These are phyloP conservation scores for Andrena chrysosceles DNA, from an alignment of 2,888 invertebrate species.

Conservation along the genomic window DNA sequence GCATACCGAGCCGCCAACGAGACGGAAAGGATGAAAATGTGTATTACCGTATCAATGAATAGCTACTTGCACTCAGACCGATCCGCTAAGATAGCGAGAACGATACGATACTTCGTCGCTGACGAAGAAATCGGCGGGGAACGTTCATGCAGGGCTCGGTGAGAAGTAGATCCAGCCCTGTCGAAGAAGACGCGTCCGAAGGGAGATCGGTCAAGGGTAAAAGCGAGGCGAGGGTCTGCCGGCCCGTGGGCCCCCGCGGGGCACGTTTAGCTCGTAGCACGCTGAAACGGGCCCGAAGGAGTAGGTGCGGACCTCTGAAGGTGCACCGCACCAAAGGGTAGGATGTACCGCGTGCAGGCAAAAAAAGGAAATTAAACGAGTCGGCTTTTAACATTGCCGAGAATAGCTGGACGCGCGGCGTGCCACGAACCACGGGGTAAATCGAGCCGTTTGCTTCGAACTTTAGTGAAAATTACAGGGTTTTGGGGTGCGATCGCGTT, in stretches of 20 bases:
- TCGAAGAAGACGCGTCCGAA: constrained; percentile 59
- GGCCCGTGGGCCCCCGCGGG: constrained; percentile 61
- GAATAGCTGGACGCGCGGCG: constrained; percentile 36
- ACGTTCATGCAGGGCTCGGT: constrained; percentile 11
- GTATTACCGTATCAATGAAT: constrained; percentile 5
- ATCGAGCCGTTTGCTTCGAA: constrained; percentile 4
- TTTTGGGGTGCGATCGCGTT: not conserved
- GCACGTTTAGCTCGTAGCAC: constrained; percentile 71
- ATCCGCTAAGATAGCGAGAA: not conserved
- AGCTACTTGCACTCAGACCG: not conserved
- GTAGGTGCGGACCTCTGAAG: constrained; percentile 54
- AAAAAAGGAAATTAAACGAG: constrained; percentile 58
- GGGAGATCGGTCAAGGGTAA: constrained; percentile 72
- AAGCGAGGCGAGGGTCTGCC: constrained; percentile 56
- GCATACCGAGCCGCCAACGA: constrained; percentile 1
- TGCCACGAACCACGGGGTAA: constrained; percentile 14
- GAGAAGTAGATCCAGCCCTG: constrained; percentile 46
- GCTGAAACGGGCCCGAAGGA: constrained; percentile 62
- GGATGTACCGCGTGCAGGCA: constrained; percentile 54
- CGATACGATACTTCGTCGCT: not conserved
- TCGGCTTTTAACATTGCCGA: constrained; percentile 48
- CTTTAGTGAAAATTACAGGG: constrained; percentile 29
- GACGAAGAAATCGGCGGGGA: not conserved
- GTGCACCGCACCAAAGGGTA: constrained; percentile 52
- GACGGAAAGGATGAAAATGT: constrained; percentile 24